A percentile compares a stretch with the other conserved stretches of the same genome.
phyloP scores from a whole-genome alignment of 2,113 vertebrate species.

The Callospermophilus lateralis region DNA sequence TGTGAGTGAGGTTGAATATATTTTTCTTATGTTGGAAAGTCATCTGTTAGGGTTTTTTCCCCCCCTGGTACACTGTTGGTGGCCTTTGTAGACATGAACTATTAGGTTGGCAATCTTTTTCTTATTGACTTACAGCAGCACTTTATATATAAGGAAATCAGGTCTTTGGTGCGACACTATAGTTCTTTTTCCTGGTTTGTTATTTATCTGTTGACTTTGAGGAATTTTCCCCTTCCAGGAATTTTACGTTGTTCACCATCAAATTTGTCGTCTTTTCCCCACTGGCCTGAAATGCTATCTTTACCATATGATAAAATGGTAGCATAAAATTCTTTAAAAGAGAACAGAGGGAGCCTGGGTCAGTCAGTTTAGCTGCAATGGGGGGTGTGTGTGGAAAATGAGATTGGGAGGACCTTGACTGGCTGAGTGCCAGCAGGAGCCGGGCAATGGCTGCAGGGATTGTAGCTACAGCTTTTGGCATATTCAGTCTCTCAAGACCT shows the following conservation, averaged over 20 bases:
- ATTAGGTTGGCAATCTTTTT: constrained; percentile 45
- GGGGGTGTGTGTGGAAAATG: neutral
- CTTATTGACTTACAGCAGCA: constrained; percentile 44
- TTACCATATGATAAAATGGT: constrained; percentile 15
- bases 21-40: constrained; percentile 40
- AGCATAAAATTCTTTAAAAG: neutral
- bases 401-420: neutral
- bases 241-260: constrained; percentile 13
- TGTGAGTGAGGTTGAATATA: neutral
- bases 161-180: neutral
- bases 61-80: neutral
- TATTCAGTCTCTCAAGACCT: neutral
- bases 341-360: neutral
- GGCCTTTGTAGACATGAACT: neutral
- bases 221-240: constrained; percentile 39
- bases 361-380: neutral
- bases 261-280: neutral
- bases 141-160: constrained; percentile 44
- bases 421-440: too few relatives aligned
- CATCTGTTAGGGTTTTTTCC: neutral
- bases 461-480: neutral
- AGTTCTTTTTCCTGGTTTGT: neutral
- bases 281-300: neutral
- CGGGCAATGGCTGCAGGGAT: neutral
- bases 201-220: constrained; percentile 45